Base-by-base conservation (phyloP, 2,113 vertebrate species). In the Erythrocercus mccallii region DNA sequence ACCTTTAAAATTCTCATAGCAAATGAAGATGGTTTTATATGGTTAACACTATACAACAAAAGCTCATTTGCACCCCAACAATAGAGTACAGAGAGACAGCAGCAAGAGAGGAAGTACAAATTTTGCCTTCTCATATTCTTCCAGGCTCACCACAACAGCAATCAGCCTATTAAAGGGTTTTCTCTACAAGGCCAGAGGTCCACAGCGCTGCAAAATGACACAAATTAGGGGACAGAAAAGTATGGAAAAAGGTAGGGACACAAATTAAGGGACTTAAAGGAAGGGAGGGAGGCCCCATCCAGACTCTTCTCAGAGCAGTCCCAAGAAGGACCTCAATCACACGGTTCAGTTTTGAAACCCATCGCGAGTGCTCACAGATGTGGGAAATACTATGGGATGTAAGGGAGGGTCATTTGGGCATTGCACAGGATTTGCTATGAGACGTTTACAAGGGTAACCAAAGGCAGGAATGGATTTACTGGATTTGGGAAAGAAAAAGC, bases 331-430 rank as follows among this genome's bases (percentile, higher is more conserved):
- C 15, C 12, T 35, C 45, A 40, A 42, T 18, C 13, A 23, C 37
- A n/a, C 5, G 4, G 6, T 9, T 51, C 35, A 33, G 20, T 9
- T 72, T 27, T 38, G 37, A 83, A 94, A 80, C 9, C 5, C 20
- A 80, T 21, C 33, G 31, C 0, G 0, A 57, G 19, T 18, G 17
- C 10, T n/a, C 54, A 38, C 9, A 7, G 8, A 7, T 47, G 16
- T 5, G 0, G 23, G 30, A 50, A 20, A 51, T 7, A 18, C 16
- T 31, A 21, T 3, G 4, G 28, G 30, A 80, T 5, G 1, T 37
- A 88, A 3, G 12, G 10, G 27, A 77, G 53, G 5, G 10, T 6
- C 24, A 72, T 30, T 14, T 58, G 15, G 8, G 25, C 20, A 85
- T 38, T 30, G 20, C 33, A 80, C 25, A 71, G 35, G 20, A 81